Conservation (phyloP, 1,140 invertebrate genomes). For the Caerostris extrusa region DNA sequence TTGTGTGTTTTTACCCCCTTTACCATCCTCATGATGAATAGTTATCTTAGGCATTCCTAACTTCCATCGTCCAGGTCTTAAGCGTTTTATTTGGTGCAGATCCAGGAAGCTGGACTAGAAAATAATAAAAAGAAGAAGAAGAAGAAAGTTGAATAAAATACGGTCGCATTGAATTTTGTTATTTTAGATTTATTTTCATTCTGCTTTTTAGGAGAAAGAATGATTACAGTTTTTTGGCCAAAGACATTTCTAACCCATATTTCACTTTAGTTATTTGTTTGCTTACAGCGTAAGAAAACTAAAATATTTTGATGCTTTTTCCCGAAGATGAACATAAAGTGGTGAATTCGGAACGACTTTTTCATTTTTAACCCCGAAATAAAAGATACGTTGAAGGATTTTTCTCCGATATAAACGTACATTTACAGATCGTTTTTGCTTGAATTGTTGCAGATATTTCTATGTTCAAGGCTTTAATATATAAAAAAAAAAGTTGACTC, state of each 20-base stretch:
- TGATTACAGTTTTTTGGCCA: conserved; percentile 33
- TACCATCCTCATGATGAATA: conserved; percentile 9
- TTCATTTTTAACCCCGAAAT: conserved; percentile 1
- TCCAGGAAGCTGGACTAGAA: conserved; percentile 8
- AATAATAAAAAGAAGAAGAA: neutral
- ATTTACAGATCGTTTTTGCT: neutral
- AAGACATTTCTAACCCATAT: conserved; percentile 38
- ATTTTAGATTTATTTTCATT: conserved; percentile 43
- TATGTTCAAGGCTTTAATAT: neutral
- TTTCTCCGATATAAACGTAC: neutral
- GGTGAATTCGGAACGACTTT: conserved; percentile 21
- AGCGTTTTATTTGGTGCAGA: conserved; percentile 42
- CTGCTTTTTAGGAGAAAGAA: neutral
- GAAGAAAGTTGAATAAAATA: conserved; percentile 17
- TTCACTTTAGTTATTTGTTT: conserved; percentile 25
- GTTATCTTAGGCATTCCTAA: conserved; percentile 11
- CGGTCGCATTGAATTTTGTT: conserved; percentile 25
- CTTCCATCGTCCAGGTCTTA: conserved; percentile 43
- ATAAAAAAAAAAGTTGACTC: no score
- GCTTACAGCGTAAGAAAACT: neutral
- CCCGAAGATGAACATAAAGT: neutral
- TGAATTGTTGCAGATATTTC: neutral
- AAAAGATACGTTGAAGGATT: neutral
- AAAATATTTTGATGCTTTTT: conserved; percentile 23
- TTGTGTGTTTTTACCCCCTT: neutral